Conservation (phyloP, 92 coral and sea anemone species). For the Porites cylindrica region DNA sequence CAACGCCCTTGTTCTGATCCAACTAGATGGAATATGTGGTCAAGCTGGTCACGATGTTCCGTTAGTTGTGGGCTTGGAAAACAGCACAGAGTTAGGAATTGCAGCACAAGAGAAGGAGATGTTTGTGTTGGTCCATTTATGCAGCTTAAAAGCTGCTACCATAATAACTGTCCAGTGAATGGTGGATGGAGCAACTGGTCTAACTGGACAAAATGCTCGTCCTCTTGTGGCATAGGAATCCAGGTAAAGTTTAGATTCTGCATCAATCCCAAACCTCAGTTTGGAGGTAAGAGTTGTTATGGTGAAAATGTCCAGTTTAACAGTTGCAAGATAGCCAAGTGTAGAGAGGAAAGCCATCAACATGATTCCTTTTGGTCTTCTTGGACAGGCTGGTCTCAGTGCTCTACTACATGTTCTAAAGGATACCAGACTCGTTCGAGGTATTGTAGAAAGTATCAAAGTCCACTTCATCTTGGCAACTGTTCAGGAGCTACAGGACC, state of each 20-base stretch:
- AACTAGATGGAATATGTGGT: conserved; percentile 69
- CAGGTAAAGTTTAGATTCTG: conserved; percentile 73
- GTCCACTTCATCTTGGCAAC: conserved; percentile 56
- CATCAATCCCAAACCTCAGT: conserved; percentile 63
- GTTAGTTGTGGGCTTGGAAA: conserved; percentile 77
- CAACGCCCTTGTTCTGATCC: conserved; percentile 72
- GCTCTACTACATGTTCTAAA: conserved; percentile 80
- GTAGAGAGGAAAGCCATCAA: conserved; percentile 27
- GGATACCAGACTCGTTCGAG: conserved; percentile 91
- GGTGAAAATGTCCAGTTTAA: conserved; percentile 62
- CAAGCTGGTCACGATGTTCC: conserved; percentile 81
- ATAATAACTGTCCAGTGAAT: conserved; percentile 46
- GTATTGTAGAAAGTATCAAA: conserved; percentile 60
- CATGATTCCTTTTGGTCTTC: conserved; percentile 88
- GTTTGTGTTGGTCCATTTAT: conserved; percentile 55
- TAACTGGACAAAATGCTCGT: conserved; percentile 81
- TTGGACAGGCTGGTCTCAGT: conserved; percentile 90
- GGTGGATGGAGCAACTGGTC: conserved; percentile 87
- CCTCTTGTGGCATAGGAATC: conserved; percentile 77
- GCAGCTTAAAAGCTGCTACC: conserved; percentile 62
- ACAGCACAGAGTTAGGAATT: conserved; percentile 67
- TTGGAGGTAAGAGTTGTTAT: conserved; percentile 68
- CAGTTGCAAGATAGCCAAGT: conserved; percentile 55
- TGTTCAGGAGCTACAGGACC: conserved; percentile 62
- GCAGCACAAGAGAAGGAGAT: conserved; percentile 50